Conservation (phyloP, 2,888 invertebrate genomes). For the Dynastes hyllus region DNA sequence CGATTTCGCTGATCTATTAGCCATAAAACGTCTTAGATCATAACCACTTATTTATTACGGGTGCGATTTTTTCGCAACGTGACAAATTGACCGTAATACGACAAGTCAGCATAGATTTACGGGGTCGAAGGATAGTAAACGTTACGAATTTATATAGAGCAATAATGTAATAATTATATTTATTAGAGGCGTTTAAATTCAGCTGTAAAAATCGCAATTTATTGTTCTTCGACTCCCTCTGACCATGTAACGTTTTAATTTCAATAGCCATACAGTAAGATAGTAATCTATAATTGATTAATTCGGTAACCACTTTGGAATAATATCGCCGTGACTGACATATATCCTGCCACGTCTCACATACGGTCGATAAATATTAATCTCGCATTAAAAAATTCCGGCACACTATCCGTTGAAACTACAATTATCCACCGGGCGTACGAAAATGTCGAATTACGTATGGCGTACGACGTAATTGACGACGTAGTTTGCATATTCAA, state of each 20-base stretch:
- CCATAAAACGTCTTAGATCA: background rate
- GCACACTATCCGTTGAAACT: constrained; percentile 41
- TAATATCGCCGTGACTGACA: constrained; percentile 1
- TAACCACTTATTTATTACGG: background rate
- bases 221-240: background rate
- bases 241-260: constrained; percentile 18
- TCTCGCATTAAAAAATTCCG: constrained; percentile 28
- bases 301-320: constrained; percentile 28
- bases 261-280: background rate
- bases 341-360: constrained; percentile 14
- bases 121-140: background rate
- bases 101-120: background rate
- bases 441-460: constrained; percentile 42
- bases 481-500: constrained; percentile 46
- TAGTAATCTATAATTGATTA: constrained; percentile 23
- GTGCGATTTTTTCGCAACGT: background rate
- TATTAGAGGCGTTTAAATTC: background rate
- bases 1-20: background rate
- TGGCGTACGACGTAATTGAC: constrained; percentile 44
- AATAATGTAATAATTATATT: constrained; percentile 14
- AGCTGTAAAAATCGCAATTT: constrained; percentile 20
- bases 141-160: background rate
- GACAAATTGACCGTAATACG: constrained; percentile 3
- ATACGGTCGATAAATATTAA: constrained; percentile 41
- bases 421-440: constrained; percentile 27